These are phyloP conservation scores for Entomobrya proxima DNA, from an alignment of 2,888 invertebrate species.

Conservation along the genomic window DNA sequence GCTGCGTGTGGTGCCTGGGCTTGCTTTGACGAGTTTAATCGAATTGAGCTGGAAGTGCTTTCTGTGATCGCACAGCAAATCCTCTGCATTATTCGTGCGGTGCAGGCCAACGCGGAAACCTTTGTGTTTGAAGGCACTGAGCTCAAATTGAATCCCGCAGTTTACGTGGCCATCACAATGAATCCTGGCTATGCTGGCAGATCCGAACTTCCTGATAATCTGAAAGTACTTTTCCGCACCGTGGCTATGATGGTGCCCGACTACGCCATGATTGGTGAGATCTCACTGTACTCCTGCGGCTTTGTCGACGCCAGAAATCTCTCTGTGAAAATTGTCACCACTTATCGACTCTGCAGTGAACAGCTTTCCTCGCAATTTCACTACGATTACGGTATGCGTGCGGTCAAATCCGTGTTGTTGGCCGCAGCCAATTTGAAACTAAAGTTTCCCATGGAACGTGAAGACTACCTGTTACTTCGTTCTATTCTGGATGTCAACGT, in stretches of 20 bases:
- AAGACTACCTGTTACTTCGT: constrained; percentile 88
- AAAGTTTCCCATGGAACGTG: constrained; percentile 86
- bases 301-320: constrained; percentile 90
- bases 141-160: constrained; percentile 90
- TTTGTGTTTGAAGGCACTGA: constrained; percentile 95
- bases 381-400: constrained; percentile 90
- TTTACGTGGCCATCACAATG: constrained; percentile 95
- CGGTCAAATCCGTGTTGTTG: constrained; percentile 92
- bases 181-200: constrained; percentile 95
- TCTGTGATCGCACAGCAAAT: constrained; percentile 97
- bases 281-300: constrained; percentile 95
- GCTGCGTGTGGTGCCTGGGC: constrained; percentile 87
- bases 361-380: constrained; percentile 79
- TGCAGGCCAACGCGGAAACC: constrained; percentile 86
- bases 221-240: constrained; percentile 94
- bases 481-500: constrained; percentile 96
- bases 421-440: constrained; percentile 94
- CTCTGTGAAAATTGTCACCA: constrained; percentile 95
- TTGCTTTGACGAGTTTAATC: constrained; percentile 91
- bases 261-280: constrained; percentile 97
- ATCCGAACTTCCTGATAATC: constrained; percentile 94
- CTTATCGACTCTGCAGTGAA: constrained; percentile 95
- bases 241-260: constrained; percentile 99
- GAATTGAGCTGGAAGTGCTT: constrained; percentile 93
- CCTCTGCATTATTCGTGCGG: constrained; percentile 91